Conservation (phyloP, 1,140 invertebrate genomes). For the Plectrocnemia conspersa region DNA sequence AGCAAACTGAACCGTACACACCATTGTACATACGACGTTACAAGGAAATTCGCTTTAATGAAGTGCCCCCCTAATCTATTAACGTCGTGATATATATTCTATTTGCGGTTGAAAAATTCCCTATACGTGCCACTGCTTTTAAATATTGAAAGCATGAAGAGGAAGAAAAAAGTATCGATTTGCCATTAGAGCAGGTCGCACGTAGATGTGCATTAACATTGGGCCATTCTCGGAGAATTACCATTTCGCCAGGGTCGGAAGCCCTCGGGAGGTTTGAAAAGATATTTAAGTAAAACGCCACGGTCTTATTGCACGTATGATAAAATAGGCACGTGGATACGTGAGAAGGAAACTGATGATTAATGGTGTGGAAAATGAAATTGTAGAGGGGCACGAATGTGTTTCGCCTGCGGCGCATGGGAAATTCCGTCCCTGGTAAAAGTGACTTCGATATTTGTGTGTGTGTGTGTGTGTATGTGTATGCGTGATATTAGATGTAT, state of each 20-base stretch:
- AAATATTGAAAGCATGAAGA: neutral
- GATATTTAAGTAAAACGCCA: slow-evolving; percentile 25
- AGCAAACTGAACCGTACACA: no score
- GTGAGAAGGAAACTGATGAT: slow-evolving; percentile 25
- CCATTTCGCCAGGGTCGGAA: slow-evolving; percentile 15
- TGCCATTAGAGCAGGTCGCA: slow-evolving; percentile 14
- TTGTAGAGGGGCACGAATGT: slow-evolving; percentile 24
- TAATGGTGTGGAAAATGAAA: slow-evolving; percentile 33
- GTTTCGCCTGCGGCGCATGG: neutral
- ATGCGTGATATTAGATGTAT: slow-evolving; percentile 10
- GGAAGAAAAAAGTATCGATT: slow-evolving; percentile 27
- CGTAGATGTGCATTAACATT: slow-evolving; percentile 25
- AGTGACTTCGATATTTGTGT: slow-evolving; percentile 13
- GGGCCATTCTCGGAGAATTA: slow-evolving; percentile 25
- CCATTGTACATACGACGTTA: no score
- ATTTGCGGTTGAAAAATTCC: no score
- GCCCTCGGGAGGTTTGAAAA: neutral
- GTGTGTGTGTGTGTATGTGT: no score
- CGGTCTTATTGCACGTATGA: slow-evolving; percentile 30
- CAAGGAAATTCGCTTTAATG: no score
- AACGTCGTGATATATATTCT: no score
- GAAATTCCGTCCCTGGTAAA: neutral
- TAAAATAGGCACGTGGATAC: slow-evolving; percentile 10
- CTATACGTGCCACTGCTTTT: neutral
- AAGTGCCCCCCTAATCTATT: no score